Conservation (phyloP, 1,140 invertebrate species). For the Paralvinella palmiformis region DNA sequence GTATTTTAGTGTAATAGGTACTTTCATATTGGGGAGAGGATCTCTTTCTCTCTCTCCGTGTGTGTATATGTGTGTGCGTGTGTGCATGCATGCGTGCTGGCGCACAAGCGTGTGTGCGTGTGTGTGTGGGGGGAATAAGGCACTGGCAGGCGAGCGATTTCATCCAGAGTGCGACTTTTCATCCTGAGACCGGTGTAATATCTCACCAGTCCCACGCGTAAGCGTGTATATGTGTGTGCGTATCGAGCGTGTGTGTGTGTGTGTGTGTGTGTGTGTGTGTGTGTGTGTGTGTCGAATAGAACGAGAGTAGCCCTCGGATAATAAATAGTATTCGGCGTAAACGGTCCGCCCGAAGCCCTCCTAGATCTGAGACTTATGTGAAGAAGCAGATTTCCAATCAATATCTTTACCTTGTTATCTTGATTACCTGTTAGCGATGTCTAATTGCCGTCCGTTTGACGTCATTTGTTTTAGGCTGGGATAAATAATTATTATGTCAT, state of each 20-base stretch:
- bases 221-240: neutral
- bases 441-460: neutral
- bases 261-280: no score
- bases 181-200: neutral
- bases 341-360: no score
- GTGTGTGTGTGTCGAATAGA: neutral
- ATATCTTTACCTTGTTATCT: neutral
- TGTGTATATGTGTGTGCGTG: no score
- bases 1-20: no score
- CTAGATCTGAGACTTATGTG: neutral
- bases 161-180: neutral
- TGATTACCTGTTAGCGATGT: neutral
- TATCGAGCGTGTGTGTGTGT: no score
- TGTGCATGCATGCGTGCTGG: neutral
- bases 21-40: no score
- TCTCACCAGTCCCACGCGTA: neutral
- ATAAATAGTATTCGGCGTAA: no score
- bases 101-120: neutral
- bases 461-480: neutral
- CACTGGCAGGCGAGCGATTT: neutral
- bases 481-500: neutral
- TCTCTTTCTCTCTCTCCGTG: no score
- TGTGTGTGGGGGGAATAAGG: no score
- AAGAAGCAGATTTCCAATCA: neutral
- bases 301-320: no score